Base-by-base conservation (phyloP, 2,797 vertebrate species). In the Staurois parvus region DNA sequence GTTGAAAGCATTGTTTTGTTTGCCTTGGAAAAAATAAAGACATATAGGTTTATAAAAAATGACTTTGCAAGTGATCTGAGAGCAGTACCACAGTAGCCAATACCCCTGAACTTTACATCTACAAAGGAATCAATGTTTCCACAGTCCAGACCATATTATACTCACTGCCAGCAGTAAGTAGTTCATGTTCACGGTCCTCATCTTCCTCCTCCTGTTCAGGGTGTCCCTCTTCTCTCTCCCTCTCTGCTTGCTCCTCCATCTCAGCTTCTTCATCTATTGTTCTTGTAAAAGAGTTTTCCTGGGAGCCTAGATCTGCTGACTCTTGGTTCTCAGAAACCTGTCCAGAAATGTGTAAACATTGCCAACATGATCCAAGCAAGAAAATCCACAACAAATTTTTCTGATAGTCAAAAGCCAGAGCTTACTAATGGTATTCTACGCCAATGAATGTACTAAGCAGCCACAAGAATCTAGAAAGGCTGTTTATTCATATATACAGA, bases 121-220 rank as follows among this genome's bases (percentile, higher is more conserved):
- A 45, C 42, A 45, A 19, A 24, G 7, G 0, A 59, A 59, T 8
- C 11, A 1, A 24, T 59, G 4, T 59, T 19, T 56, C 21, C 52
- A 56, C 52, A 24, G 21, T 24, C 6, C 1, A n/a, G 19, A 2
- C 7, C 11, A 24, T 59, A 24, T 11, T 17, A 83, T 45, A 87
- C 98, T 97, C 91, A 99, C 98, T 99, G 92, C 98, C 98, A 66
- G 98, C 97, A 0, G 98, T 99, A 96, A 99, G 98, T 34, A 98
- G 96, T 94, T 99, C 98, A n/a, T 98, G 97, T 0, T 98, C 98
- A 66, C 96, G 91, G 81, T 99, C 97, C 42, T 99, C 98, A 83
- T 99, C 97, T 28, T 99, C 97, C 0, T 98, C 97, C 11, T 98
- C 97, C 45, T 98, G 97, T 37, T 98, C 98, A 28, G 94, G 95